phyloP scores from a whole-genome alignment of 2,888 invertebrate species.

The Amorpha juglandis region DNA sequence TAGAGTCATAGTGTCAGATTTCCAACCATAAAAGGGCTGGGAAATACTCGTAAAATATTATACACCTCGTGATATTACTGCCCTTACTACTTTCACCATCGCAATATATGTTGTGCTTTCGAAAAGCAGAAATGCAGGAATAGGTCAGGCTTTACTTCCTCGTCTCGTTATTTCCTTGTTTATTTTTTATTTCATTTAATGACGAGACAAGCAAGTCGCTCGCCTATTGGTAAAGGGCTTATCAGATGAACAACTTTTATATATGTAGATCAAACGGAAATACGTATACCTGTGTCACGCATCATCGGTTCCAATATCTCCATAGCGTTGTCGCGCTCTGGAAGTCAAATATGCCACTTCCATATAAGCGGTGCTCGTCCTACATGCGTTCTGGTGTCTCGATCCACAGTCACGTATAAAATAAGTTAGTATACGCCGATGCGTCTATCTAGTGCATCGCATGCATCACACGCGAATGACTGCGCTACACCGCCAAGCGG shows the following conservation, averaged over 20 bases:
- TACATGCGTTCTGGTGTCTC: slow-evolving; percentile 47
- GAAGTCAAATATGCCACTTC: slow-evolving; percentile 72
- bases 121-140: neutral
- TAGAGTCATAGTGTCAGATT: slow-evolving; percentile 12
- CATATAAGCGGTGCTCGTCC: slow-evolving; percentile 63
- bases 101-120: slow-evolving; percentile 14
- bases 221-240: slow-evolving; percentile 20
- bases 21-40: slow-evolving; percentile 16
- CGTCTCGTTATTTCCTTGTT: slow-evolving; percentile 20
- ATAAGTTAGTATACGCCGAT: slow-evolving; percentile 46
- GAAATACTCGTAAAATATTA: slow-evolving; percentile 20
- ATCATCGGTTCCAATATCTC: slow-evolving; percentile 57
- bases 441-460: slow-evolving; percentile 57
- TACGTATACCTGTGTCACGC: slow-evolving; percentile 11
- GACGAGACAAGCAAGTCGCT: too few relatives aligned
- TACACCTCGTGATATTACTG: slow-evolving; percentile 15
- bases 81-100: slow-evolving; percentile 19
- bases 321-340: slow-evolving; percentile 73
- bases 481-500: slow-evolving; percentile 59
- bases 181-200: too few relatives aligned
- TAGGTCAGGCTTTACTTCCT: slow-evolving; percentile 13
- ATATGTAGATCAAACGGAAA: slow-evolving; percentile 15
- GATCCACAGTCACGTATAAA: slow-evolving; percentile 61
- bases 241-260: slow-evolving; percentile 17
- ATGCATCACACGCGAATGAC: slow-evolving; percentile 62